phyloP scores from a whole-genome alignment of 1,140 invertebrate species.

The Ctenoplectra terminalis region DNA sequence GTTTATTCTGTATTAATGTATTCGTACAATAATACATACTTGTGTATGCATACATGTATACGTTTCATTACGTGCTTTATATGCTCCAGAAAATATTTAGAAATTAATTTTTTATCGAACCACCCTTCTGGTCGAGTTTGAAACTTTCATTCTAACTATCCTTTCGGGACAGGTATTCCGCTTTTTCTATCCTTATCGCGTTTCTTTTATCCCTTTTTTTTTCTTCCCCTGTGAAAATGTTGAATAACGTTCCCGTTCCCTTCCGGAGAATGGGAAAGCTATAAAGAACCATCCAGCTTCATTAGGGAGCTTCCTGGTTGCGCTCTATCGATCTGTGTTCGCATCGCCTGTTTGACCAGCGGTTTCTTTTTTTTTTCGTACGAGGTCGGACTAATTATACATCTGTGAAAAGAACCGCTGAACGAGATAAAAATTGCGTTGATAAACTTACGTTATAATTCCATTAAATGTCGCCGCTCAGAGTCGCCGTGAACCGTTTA shows the following conservation, averaged over 20 bases:
- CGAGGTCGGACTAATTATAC: conserved; percentile 36
- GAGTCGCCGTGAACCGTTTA: background rate
- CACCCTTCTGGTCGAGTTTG: background rate
- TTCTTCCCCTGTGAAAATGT: background rate
- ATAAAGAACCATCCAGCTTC: conserved; percentile 26
- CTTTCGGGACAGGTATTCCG: background rate
- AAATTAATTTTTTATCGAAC: background rate
- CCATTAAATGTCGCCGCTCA: conserved; percentile 14
- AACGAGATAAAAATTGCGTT: background rate
- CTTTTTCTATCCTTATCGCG: too few relatives aligned
- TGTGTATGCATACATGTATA: too few relatives aligned
- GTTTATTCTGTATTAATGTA: too few relatives aligned
- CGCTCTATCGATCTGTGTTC: conserved; percentile 53
- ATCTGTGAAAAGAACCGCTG: background rate
- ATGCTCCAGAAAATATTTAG: background rate
- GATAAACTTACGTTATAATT: conserved; percentile 6
- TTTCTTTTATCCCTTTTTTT: background rate
- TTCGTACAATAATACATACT: too few relatives aligned
- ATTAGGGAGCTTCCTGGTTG: conserved; percentile 50
- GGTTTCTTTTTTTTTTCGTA: conserved; percentile 55
- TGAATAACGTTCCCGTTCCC: background rate
- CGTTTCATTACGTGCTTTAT: background rate
- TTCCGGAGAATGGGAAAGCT: background rate
- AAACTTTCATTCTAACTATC: background rate
- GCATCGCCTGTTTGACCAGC: conserved; percentile 40